Base-by-base conservation (phyloP, 2,797 vertebrate species). In the Xenentodon cancila region DNA sequence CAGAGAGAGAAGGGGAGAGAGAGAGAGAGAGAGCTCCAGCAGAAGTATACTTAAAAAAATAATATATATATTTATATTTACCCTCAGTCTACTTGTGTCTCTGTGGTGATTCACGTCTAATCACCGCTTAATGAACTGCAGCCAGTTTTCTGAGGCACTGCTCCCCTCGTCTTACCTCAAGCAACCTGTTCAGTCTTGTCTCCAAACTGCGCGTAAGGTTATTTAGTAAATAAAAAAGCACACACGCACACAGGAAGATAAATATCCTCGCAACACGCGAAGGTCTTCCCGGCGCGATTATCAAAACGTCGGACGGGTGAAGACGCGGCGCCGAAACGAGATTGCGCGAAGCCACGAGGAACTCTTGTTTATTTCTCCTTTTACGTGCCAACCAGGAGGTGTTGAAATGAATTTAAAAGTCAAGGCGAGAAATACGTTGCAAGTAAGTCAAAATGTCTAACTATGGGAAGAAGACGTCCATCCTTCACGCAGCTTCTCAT, bases 131-230 rank as follows among this genome's bases (percentile, higher is more conserved):
- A 73, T 80, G 59, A 79, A 79, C 79, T 80, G 73, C 75, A 90
- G 85, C 83, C 72, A 88, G 85, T 46, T 89, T 88, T 88, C 82
- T 87, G 77, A 82, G 79, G 87, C 81, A 61, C 46, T 62, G 45
- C 73, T 73, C 59, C 56, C 57, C 67, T 75, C 40, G 77, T 32
- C 85, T 84, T 84, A 81, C 81, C 88, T 83, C 47, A 70, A 59
- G 37, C 52, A 79, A 89, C 90, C 83, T 92, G 91, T 88, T 87
- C 79, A 1, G 85, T 91, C 89, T 89, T 91, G 89, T 56, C 84
- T 84, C 66, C 78, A 71, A 83, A 76, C 68, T 79, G 77, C 71
- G 55, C 19, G 54, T 51, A 46, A 60, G 51, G 47, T 70, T 84
- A 80, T 84, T 75, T 57, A 69, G 68, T 81, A 87, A 87, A 88